These are phyloP conservation scores for Cossypha niveicapilla DNA, from an alignment of 2,797 vertebrate genomes.

Conservation along the genomic window DNA sequence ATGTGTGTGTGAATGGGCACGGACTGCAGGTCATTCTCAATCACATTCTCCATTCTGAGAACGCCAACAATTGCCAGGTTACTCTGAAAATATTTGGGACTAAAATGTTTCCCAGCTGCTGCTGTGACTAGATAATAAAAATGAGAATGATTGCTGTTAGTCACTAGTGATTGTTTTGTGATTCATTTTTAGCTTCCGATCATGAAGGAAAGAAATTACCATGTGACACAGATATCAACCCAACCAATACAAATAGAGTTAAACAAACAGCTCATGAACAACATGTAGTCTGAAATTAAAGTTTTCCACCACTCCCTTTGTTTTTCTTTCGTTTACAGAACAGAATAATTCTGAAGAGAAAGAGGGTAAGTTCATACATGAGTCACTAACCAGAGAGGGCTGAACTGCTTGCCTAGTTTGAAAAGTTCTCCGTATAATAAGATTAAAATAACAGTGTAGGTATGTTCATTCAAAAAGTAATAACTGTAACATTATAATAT, in stretches of 20 bases:
- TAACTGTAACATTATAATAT: neutral
- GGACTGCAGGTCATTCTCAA: neutral
- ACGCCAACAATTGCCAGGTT: neutral
- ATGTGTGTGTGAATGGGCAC: neutral
- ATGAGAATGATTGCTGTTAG: neutral
- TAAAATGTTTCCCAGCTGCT: neutral
- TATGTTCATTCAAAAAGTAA: neutral
- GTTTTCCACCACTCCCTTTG: constrained; percentile 45
- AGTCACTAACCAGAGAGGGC: constrained; percentile 15
- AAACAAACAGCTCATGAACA: constrained; percentile 40
- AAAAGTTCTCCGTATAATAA: neutral
- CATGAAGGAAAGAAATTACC: neutral
- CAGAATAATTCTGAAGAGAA: constrained; percentile 3
- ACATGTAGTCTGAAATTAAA: constrained; percentile 30
- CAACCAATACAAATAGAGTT: constrained; percentile 55
- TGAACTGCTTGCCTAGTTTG: neutral
- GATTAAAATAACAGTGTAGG: neutral
- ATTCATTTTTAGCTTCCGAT: constrained; percentile 34
- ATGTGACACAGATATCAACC: constrained; percentile 31
- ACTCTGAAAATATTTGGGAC: neutral
- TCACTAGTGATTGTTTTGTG: constrained; percentile 20
- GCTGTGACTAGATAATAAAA: constrained; percentile 12
- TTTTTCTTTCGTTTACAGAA: neutral
- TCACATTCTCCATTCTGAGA: neutral
- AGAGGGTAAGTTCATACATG: neutral